Base-by-base conservation (phyloP, 1,140 invertebrate species). In the Acromyrmex echinatior region DNA sequence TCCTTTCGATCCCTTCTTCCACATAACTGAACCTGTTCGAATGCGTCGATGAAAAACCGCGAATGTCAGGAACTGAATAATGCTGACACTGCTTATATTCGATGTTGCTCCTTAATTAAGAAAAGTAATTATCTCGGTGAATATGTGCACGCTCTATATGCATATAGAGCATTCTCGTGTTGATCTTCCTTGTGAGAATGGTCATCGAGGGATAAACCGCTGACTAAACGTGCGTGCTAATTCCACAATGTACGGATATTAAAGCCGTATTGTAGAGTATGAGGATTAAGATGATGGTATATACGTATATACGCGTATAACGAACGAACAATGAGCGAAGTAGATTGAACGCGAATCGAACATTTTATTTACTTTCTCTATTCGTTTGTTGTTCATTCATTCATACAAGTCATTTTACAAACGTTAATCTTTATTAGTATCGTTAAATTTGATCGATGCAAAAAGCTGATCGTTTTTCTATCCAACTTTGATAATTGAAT, bases 61-160 rank as follows among this genome's bases (percentile, higher is more conserved):
- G 58, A 84, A 62, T 35, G 71, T 70, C 25, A 73, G 35, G 12
- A 73, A 18, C 35, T 25, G 28, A 39, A 62, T 74, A 62, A 71
- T 21, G 66, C 70, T 51, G 70, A 84, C 25, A 74, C 18, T 16
- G 25, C 39, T 45, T 25, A 63, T 39, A 31, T 62, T 49, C 56
- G 70, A 84, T 49, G 28, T 62, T 62, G 28, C 39, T 84, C 35
- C 45, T 84, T 62, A 76, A 84, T 84, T 84, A 84, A 74, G 70
- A 49, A 12, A 25, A 63, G 25, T 21, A 70, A 62, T 63, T 76
- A 45, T 31, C 58, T 21, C 3, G 1, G 35, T n/a, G 35, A 49
- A 49, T 21, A 14, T 49, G 39, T n/a, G 66, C 21, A 25, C n/a
- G 0, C 14, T 51, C 12, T 51, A 16, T 51, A 51, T 60, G 39